Percentiles rank a stretch among this genome's conserved stretches.
phyloP scores from a whole-genome alignment of 2,113 vertebrate genomes.

The Lepus americanus region DNA sequence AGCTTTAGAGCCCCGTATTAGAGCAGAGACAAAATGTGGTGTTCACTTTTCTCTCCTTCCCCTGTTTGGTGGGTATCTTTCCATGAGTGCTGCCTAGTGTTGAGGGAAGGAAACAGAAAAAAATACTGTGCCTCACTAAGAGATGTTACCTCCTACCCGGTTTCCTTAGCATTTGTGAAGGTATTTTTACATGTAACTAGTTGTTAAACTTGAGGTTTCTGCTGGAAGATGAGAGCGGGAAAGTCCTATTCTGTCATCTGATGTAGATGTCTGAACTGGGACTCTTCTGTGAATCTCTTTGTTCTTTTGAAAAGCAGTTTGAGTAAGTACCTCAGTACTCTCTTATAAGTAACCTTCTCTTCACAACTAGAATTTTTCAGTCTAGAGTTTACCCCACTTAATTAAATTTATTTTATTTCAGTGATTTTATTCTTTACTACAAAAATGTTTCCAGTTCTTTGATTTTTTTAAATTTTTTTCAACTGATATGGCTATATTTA shows the following conservation, averaged over 20 bases:
- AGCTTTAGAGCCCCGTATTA: neutral
- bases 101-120: neutral
- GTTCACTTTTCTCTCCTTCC: neutral
- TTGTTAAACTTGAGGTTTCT: neutral
- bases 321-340: neutral
- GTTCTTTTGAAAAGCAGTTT: neutral
- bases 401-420: neutral
- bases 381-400: neutral
- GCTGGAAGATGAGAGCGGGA: neutral
- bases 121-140: neutral
- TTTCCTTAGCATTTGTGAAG: neutral
- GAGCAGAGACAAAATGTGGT: neutral
- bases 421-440: neutral
- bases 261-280: neutral
- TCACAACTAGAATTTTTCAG: neutral
- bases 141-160: neutral
- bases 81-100: neutral
- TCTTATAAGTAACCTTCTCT: neutral
- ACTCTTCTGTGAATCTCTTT: neutral
- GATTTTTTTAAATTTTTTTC: neutral
- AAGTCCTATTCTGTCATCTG: neutral
- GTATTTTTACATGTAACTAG: neutral
- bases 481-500: neutral
- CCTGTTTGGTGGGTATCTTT: neutral
- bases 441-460: neutral